Evolutionary conservation across 2,797 vertebrate species (phyloP).

Genomic region (Micromesistius poutassou): DNA sequence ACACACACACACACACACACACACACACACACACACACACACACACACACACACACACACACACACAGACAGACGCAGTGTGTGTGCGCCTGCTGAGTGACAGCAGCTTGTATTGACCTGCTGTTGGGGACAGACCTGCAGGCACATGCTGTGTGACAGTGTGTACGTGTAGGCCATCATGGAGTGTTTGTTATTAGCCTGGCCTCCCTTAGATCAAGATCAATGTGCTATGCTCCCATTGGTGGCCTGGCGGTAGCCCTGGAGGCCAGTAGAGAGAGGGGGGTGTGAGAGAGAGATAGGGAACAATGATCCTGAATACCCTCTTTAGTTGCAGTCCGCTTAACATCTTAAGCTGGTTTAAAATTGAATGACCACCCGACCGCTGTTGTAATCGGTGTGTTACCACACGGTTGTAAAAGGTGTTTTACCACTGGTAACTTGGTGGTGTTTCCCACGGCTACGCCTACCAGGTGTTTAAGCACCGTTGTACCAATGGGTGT

Average conservation of each 20-base stretch:
- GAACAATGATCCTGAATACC: constrained; percentile 8
- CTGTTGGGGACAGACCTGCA: constrained; percentile 36
- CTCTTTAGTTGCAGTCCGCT: no score
- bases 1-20: constrained; percentile 15
- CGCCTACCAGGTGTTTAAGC: not conserved
- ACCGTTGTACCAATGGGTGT: no score
- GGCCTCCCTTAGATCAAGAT: constrained; percentile 36
- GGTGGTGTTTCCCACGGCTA: not conserved
- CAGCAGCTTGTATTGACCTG: constrained; percentile 47
- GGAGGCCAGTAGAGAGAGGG: constrained; percentile 28
- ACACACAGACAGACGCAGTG: constrained; percentile 12
- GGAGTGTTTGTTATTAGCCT: constrained; percentile 39
- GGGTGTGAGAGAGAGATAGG: constrained; percentile 18
- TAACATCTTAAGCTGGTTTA: no score
- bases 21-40: constrained; percentile 8
- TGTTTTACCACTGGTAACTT: not conserved
- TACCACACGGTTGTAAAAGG: not conserved
- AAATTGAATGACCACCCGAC: no score
- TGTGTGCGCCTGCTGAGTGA: constrained; percentile 49
- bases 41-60: constrained; percentile 13
- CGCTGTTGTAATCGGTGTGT: not conserved
- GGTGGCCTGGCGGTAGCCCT: constrained; percentile 20
- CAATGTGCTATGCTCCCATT: constrained; percentile 33
- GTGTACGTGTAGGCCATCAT: constrained; percentile 40
- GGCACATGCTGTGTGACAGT: constrained; percentile 33